phyloP scores from a whole-genome alignment of 2,797 vertebrate species.

The Mormyrus hasselquistii region DNA sequence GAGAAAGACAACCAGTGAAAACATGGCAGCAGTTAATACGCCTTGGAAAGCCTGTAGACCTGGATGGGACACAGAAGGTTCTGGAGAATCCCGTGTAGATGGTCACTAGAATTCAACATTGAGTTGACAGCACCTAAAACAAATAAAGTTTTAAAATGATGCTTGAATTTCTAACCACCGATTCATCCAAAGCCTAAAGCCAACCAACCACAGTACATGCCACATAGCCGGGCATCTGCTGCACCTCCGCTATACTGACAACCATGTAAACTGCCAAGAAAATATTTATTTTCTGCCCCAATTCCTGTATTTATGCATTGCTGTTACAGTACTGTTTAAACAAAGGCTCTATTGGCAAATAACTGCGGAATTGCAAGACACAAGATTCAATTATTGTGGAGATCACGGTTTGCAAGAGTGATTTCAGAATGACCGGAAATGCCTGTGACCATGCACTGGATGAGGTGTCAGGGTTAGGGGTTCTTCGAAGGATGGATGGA shows the following conservation, averaged over 20 bases:
- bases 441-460: not conserved
- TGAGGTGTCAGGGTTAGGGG: not conserved
- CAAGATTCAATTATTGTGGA: not conserved
- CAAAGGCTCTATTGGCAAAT: not conserved
- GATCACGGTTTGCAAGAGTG: not conserved
- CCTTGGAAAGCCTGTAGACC: not conserved
- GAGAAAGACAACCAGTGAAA: not conserved
- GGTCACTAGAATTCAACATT: not conserved
- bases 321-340: not conserved
- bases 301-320: not conserved
- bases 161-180: not conserved
- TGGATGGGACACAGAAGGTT: not conserved
- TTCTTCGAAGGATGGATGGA: not conserved
- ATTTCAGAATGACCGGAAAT: not conserved
- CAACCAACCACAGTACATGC: not conserved
- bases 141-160: not conserved
- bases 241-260: not conserved
- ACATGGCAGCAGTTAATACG: not conserved
- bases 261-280: not conserved
- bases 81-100: not conserved
- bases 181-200: not conserved
- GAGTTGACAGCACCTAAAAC: not conserved
- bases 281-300: not conserved
- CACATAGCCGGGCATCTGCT: not conserved
- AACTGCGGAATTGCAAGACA: not conserved